A percentile compares a stretch with the other conserved stretches of the same genome.
phyloP scores from a whole-genome alignment of 2,888 invertebrate genomes.

The Heliconius cydno region DNA sequence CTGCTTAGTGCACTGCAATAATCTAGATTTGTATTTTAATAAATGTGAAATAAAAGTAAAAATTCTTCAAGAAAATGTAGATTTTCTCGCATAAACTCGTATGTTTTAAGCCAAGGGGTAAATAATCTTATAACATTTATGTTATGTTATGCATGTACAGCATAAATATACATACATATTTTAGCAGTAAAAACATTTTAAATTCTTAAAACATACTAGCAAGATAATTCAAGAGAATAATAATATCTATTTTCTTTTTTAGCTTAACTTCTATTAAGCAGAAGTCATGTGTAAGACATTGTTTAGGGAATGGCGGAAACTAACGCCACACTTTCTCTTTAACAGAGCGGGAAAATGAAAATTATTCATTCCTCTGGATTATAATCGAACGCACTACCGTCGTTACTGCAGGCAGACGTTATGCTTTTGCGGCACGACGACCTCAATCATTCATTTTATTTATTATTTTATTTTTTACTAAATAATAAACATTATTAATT shows the following conservation, averaged over 20 bases:
- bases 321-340: too few relatives aligned
- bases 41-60: not conserved
- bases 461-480: too few relatives aligned
- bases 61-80: not conserved
- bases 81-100: constrained; percentile 3
- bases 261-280: too few relatives aligned
- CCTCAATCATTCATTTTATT: too few relatives aligned
- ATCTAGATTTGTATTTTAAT: not conserved
- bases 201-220: not conserved
- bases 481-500: too few relatives aligned
- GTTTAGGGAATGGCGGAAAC: too few relatives aligned
- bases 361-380: too few relatives aligned
- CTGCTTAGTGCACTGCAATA: not conserved
- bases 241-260: not conserved
- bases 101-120: constrained; percentile 20
- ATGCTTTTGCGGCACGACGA: too few relatives aligned
- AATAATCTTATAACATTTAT: not conserved
- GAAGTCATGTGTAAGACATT: too few relatives aligned
- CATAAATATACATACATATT: not conserved
- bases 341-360: too few relatives aligned
- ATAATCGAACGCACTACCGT: too few relatives aligned
- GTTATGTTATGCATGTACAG: not conserved
- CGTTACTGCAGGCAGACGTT: too few relatives aligned
- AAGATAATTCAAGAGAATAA: not conserved
- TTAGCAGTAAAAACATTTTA: not conserved